Evolutionary conservation across 2,797 vertebrate species (phyloP), one percentile per base, ranked within the genome.

Genomic region (Cirrhinus mrigala): DNA sequence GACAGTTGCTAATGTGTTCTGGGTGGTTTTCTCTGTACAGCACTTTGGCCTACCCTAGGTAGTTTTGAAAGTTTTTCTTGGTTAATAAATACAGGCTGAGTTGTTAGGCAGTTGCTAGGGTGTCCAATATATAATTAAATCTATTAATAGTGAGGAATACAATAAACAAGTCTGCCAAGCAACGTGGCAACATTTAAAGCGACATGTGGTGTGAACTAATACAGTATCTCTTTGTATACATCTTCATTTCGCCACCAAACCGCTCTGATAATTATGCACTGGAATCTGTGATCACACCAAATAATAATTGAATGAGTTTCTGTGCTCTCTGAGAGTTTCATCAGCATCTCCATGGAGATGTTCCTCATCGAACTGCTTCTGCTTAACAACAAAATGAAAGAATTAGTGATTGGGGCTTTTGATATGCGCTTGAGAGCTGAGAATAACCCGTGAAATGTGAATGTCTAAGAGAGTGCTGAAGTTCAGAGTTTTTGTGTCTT

Each of bases 291-390:
- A 74, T 48, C n/a, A 48, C 46, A 62, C 58, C 16, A 16, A 73
- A 73, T 48, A 73, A 73, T 73, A 50, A 46, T n/a, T n/a, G 37
- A 70, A 70, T 37, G 64, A 14, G 44, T 50, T 50, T 50, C n/a
- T 74, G 40, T 9, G 22, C 37, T 71, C 69, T 71, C 22, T 5
- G 1, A 46, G 22, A 52, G 48, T 50, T 50, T 74, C 46, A 52
- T 52, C 71, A 74, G 24, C 71, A 50, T 52, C 44, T 74, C 70
- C 70, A 29, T 74, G 71, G 71, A 29, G 8, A 74, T 74, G 15
- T 50, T 74, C 46, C 14, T 71, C 40, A 48, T 14, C 3, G 3
- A 73, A 15, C 6, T 2, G 10, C 29, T 56, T 29, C 50, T 56
- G 27, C 14, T 75, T 54, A 56, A 56, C 48, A 75, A 75, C 18